Base-by-base conservation (phyloP, 2,113 vertebrate genomes). In the Hyaena hyaena region DNA sequence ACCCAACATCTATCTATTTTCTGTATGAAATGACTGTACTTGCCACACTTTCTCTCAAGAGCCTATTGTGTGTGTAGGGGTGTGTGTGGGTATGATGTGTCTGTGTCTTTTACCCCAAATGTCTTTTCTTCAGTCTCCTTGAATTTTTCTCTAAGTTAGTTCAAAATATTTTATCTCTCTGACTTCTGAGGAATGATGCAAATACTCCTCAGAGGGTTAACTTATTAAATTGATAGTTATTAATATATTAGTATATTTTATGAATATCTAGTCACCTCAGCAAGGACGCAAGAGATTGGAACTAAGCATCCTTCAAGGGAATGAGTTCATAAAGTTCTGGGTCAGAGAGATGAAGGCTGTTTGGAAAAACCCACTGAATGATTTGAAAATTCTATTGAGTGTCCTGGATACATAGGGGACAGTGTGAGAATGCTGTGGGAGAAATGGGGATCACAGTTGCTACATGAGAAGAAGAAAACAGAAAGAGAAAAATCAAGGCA, bases 181-280 rank as follows among this genome's bases (percentile, higher is more conserved):
- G 24, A 95, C 90, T 96, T 26, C 33, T 61, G 4, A 83, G 28
- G 26, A 63, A 92, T 88, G 87, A 95, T 43, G 24, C 35, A 61
- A 83, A 87, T 74, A 23, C 0, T 3, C 48, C 1, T 92, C 19
- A 81, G 16, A 77, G 4, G 74, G 48, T 58, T 39, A 80, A 2
- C 2, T 45, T 85, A 23, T 55, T 82, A 69, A 48, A 6, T 39
- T 76, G 28, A 43, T 71, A 65, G 15, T 82, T 82, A n/a, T 94
- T 91, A 69, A 86, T 15, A 53, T 48, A 15, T 19, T 92, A 53
- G n/a, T 3, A 86, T 76, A 81, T 71, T 94, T 96, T 94, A 58
- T 81, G 21, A 93, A n/a, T 16, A 68, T 17, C 74, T 17, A 35
- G 28, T 71, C 31, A 48, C 39, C 71, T 69, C 24, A 69, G 9